Base-by-base conservation (phyloP, 2,113 vertebrate genomes). In the Protomyctophum bolini region DNA sequence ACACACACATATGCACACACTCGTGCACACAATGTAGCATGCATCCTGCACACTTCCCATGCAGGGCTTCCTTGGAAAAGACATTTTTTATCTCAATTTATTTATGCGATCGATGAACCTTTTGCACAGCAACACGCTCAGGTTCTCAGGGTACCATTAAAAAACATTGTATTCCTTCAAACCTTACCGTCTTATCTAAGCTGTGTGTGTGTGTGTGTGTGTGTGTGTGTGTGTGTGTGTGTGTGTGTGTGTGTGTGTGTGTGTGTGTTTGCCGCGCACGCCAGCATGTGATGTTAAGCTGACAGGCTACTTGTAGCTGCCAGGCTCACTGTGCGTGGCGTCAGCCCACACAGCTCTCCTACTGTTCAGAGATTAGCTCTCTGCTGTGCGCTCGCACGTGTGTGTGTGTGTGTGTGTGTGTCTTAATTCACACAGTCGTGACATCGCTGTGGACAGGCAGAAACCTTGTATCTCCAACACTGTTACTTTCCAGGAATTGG, bases 271-370 rank as follows among this genome's bases (percentile, higher is more conserved):
- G 57, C 4, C 21, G 57, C 10, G 15, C 10, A 15, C 28, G 63
- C 21, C 48, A 52, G 66, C 50, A 29, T 60, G 12, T 47, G 57
- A 51, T 33, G 49, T 9, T 60, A 61, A 51, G 47, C 58, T 33
- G 68, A 70, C 68, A 60, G 68, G 49, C 47, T 70, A 45, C 68
- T 70, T 21, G 48, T 28, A 51, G 48, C 68, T 61, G 58, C 7
- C 68, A 60, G 21, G 28, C 47, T 69, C 10, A 45, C 46, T 12
- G 41, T 49, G 9, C 6, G 46, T 21, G 21, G 21, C 11, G 8
- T 70, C 46, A 7, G 21, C 58, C 47, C 66, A 28, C 56, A n/a
- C 48, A 60, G 48, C n/a, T 52, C 2, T 60, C 12, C 45, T 21
- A 33, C 14, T 49, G 57, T 11, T 12, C 45, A 56, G 49, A 70